phyloP scores from a whole-genome alignment of 2,113 vertebrate species.

The Noctilio leporinus region DNA sequence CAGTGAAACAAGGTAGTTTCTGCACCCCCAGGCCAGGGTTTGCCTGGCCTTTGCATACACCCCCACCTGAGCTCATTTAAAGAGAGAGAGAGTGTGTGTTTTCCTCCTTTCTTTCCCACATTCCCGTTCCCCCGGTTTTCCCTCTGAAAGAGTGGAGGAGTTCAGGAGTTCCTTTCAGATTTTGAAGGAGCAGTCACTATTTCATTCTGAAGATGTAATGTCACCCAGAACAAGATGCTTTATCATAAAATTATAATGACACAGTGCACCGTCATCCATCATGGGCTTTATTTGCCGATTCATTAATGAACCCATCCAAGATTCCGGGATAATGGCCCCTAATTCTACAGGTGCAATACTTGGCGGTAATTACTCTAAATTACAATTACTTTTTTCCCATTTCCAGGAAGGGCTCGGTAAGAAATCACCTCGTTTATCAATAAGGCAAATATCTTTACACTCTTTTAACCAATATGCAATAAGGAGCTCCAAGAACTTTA shows the following conservation, averaged over 20 bases:
- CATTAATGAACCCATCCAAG: constrained; percentile 60
- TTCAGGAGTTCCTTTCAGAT: background rate
- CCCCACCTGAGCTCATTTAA: background rate
- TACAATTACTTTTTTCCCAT: constrained; percentile 36
- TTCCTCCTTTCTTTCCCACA: background rate
- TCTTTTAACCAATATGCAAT: background rate
- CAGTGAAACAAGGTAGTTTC: constrained; percentile 8
- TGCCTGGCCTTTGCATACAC: background rate
- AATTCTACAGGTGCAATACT: constrained; percentile 51
- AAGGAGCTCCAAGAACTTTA: background rate
- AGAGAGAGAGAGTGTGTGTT: background rate
- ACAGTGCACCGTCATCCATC: constrained; percentile 34
- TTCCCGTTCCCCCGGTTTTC: background rate
- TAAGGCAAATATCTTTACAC: background rate
- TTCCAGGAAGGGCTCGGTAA: constrained; percentile 43
- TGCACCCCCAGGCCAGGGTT: background rate
- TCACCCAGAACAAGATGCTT: constrained; percentile 45
- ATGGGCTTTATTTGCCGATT: constrained; percentile 54
- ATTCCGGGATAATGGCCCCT: constrained; percentile 56
- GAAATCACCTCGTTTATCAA: constrained; percentile 25
- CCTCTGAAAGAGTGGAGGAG: background rate
- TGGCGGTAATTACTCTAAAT: constrained; percentile 48
- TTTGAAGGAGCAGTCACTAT: background rate
- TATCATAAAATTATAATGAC: constrained; percentile 60
- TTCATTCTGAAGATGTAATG: constrained; percentile 47